Evolutionary conservation across 2,797 vertebrate species (phyloP).

Genomic region (Steatocranus sp.): DNA sequence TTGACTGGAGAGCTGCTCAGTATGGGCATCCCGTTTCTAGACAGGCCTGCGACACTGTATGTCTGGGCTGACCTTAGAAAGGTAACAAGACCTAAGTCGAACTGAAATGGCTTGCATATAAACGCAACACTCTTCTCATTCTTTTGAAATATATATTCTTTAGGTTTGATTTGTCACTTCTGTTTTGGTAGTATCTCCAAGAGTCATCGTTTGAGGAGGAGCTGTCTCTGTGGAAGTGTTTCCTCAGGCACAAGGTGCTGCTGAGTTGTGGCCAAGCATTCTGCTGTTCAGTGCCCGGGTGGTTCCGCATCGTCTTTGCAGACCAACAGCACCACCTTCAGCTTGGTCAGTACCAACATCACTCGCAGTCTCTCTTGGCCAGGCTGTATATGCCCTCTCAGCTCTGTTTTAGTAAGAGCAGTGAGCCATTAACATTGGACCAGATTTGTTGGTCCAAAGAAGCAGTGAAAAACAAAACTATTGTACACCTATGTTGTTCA

Average conservation of each 20-base stretch:
- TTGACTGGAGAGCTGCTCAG: constrained; percentile 81
- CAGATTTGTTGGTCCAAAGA: not conserved
- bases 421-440: not conserved
- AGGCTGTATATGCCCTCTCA: not conserved
- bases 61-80: constrained; percentile 93
- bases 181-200: constrained; percentile 78
- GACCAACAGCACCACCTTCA: constrained; percentile 78
- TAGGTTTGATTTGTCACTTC: not conserved
- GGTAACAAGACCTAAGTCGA: constrained; percentile 63
- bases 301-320: constrained; percentile 93
- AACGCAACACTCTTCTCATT: not conserved
- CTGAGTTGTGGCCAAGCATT: constrained; percentile 88
- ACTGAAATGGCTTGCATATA: fast-evolving
- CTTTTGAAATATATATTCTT: not conserved
- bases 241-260: constrained; percentile 87
- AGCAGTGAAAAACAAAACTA: not conserved
- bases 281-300: constrained; percentile 86
- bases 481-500: not conserved
- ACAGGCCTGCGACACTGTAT: constrained; percentile 82
- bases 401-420: not conserved
- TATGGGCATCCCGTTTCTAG: constrained; percentile 83
- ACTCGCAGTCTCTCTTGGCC: not conserved
- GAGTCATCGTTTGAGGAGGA: constrained; percentile 86
- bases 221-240: constrained; percentile 80
- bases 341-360: constrained; percentile 76